Conservation (phyloP, 2,797 vertebrate species). For the Pseudotriccus pelzelni region DNA sequence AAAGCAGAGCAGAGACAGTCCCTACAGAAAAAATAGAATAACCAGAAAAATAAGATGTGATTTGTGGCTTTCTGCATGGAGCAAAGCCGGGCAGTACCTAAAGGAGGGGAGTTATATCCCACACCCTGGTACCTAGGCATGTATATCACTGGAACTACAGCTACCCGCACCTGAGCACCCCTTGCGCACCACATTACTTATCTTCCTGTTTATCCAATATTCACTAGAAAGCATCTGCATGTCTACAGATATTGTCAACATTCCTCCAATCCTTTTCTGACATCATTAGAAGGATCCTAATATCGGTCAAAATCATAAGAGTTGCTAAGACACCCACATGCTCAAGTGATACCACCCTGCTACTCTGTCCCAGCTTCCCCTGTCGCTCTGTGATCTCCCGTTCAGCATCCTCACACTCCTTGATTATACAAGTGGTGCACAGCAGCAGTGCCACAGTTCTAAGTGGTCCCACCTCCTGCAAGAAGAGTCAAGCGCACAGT, state of each 20-base stretch:
- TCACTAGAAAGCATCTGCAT: neutral
- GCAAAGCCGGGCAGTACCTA: neutral
- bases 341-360: neutral
- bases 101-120: neutral
- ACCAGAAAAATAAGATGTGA: neutral
- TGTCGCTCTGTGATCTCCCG: neutral
- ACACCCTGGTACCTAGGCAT: neutral
- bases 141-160: neutral
- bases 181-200: neutral
- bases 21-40: neutral
- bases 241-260: neutral
- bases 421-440: neutral
- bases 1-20: neutral
- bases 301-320: neutral
- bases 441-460: neutral
- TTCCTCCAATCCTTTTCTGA: neutral
- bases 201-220: neutral
- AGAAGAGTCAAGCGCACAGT: neutral
- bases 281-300: neutral
- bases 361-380: neutral
- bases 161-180: neutral
- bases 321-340: fast-evolving
- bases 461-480: neutral
- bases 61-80: neutral
- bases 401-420: neutral